Evolutionary conservation across 2,888 invertebrate species (phyloP), one percentile per base, ranked within the genome.

Genomic region (Dolomedes plantarius): DNA sequence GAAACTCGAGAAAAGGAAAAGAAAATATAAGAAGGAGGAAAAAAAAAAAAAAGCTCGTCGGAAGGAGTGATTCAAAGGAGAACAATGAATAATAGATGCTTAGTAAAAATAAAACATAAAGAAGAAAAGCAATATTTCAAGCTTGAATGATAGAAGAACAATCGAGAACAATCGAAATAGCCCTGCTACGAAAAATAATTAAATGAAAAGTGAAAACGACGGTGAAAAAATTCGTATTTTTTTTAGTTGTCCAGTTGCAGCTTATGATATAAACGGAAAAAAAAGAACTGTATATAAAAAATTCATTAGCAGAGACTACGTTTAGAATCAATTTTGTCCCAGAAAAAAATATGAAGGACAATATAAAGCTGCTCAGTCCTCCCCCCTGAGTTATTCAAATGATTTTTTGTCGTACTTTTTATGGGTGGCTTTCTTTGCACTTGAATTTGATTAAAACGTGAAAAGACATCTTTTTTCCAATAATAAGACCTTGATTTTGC

Each of bases 121-220:
- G 41, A 75, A 29, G 64, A 32, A 28, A 29, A 31, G 73, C 41
- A 64, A 75, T 75, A 76, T 64, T 76, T 82, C 31, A 82, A 32
- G 31, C 75, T 36, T 36, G 29, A 62, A 71, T 36, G 62, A 62
- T 13, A 19, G 41, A 27, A 71, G 62, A 23, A 69, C 56, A 77
- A 36, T 23, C 9, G 16, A 74, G 82, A 76, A 65, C 64, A 75
- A 76, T 69, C 64, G 39, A 68, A 46, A 73, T 56, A 36, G 71
- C 64, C 46, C 41, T 62, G 64, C 68, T 31, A 41, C 29, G 19
- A 62, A 71, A 74, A 75, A 68, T 75, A 69, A 69, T 68, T 81
- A 56, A 68, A 67, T 32, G 67, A 69, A 82, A 71, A 64, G 13
- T 39, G 41, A 69, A 74, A 50, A 39, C 28, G 36, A 36, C 56